Evolutionary conservation across 1,140 invertebrate species (phyloP).

Genomic region (Euwallacea similis): DNA sequence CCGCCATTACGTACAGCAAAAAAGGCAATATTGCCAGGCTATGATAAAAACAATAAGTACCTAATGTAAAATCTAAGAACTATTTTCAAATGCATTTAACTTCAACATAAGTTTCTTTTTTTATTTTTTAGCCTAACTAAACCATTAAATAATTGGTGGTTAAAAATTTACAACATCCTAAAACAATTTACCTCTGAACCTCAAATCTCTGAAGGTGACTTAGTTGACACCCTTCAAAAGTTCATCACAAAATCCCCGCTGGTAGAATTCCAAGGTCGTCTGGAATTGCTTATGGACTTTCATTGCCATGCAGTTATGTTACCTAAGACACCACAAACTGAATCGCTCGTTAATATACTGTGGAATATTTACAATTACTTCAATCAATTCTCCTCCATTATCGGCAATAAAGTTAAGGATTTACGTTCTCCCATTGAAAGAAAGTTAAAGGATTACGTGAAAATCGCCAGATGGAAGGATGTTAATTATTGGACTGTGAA

Average conservation of each 20-base stretch:
- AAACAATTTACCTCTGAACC: slow-evolving; percentile 52
- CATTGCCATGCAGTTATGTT: slow-evolving; percentile 71
- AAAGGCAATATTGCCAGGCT: too few relatives aligned
- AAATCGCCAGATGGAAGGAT: slow-evolving; percentile 95
- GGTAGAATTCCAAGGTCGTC: slow-evolving; percentile 78
- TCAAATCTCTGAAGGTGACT: slow-evolving; percentile 43
- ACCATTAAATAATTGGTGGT: slow-evolving; percentile 84
- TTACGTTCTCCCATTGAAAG: slow-evolving; percentile 83
- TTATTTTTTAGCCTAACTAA: slow-evolving; percentile 59
- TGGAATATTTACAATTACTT: slow-evolving; percentile 91
- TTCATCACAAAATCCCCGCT: slow-evolving; percentile 85
- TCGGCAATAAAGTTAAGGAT: slow-evolving; percentile 66
- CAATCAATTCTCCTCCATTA: slow-evolving; percentile 69
- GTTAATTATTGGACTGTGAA: slow-evolving; percentile 94
- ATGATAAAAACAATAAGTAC: too few relatives aligned
- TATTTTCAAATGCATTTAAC: too few relatives aligned
- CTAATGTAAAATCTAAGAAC: too few relatives aligned
- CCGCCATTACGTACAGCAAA: too few relatives aligned
- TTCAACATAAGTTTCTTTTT: neutral
- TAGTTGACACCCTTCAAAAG: slow-evolving; percentile 66
- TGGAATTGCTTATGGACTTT: slow-evolving; percentile 78
- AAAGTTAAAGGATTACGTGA: slow-evolving; percentile 89
- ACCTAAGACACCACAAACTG: slow-evolving; percentile 52
- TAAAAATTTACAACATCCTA: slow-evolving; percentile 72
- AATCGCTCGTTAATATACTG: slow-evolving; percentile 67